Evolutionary conservation across 2,888 invertebrate species (phyloP).

Genomic region (Phragmatobia fuliginosa): DNA sequence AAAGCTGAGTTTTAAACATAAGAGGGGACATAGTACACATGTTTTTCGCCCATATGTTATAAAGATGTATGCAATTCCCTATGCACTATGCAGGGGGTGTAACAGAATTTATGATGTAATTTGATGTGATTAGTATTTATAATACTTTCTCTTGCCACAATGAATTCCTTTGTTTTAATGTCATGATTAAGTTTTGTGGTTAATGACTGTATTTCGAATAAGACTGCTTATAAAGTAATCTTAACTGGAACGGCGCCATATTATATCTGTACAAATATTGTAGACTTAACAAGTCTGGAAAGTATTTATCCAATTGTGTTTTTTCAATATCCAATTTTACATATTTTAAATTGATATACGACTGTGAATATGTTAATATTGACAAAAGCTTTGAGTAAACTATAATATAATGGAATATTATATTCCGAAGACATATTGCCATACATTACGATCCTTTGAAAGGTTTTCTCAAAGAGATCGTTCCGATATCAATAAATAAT

Average conservation of each 20-base stretch:
- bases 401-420: not conserved
- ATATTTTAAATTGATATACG: not conserved
- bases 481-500: not conserved
- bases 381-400: too few species aligned
- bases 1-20: not conserved
- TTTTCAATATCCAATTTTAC: too few species aligned
- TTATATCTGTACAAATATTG: too few species aligned
- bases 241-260: too few species aligned
- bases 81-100: conserved; percentile 4
- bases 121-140: conserved; percentile 15
- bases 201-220: too few species aligned
- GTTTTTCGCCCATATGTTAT: not conserved
- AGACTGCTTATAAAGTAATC: too few species aligned
- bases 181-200: too few species aligned
- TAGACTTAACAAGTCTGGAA: too few species aligned
- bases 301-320: too few species aligned
- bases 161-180: too few species aligned
- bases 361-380: not conserved
- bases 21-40: not conserved
- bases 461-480: not conserved
- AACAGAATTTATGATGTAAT: conserved; percentile 16
- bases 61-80: conserved; percentile 1
- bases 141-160: not conserved
- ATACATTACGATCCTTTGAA: not conserved
- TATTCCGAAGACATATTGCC: not conserved